A percentile compares a stretch with the other conserved stretches of the same genome.
Evolutionary conservation across 2,113 vertebrate species (phyloP).

Genomic region (Python bivittatus): DNA sequence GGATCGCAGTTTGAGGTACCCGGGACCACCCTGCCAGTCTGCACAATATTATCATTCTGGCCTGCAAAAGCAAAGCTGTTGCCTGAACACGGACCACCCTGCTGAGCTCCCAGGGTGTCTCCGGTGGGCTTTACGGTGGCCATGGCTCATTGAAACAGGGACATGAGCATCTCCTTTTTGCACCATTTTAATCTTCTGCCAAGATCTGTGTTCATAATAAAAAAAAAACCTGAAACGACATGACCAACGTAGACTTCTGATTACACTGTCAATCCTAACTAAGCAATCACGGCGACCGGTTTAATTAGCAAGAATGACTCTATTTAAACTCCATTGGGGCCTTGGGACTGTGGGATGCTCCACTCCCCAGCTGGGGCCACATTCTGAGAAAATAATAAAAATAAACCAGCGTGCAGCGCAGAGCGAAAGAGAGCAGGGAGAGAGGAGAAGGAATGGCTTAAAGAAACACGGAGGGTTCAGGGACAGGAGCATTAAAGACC

Average conservation of each 20-base stretch:
- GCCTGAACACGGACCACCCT: neutral
- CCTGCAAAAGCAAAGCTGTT: neutral
- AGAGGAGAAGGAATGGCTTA: neutral
- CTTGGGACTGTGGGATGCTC: neutral
- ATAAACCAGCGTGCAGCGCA: neutral
- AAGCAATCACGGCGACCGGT: neutral
- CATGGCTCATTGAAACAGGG: neutral
- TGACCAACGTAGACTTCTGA: neutral
- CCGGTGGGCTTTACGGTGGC: no score
- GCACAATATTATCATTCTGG: neutral
- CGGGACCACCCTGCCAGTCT: neutral
- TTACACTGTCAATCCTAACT: neutral
- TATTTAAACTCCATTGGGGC: neutral
- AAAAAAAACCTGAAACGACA: neutral
- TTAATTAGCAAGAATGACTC: constrained; percentile 20
- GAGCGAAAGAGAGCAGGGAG: neutral
- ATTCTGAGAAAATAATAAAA: constrained; percentile 13
- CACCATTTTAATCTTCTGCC: neutral
- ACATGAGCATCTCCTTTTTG: neutral
- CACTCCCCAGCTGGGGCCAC: neutral
- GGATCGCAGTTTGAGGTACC: neutral
- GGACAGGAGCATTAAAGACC: neutral
- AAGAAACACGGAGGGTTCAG: neutral
- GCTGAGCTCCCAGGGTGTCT: neutral
- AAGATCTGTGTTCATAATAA: neutral